Percentiles rank a stretch among this genome's conserved stretches.
phyloP scores from a whole-genome alignment of 2,888 invertebrate species.

The Drosophila demipolita region DNA sequence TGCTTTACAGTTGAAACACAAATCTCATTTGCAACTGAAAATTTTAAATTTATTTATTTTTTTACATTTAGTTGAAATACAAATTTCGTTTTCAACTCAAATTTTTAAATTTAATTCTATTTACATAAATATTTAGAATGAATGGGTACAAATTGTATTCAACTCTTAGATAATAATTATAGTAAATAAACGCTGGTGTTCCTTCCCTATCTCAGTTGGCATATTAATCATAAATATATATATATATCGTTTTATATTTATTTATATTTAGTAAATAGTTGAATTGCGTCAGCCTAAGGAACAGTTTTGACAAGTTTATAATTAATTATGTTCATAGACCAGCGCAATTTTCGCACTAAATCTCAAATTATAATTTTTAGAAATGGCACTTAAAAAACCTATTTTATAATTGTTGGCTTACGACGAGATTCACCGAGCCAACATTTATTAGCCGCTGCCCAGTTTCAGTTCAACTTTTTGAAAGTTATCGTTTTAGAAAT shows the following conservation, averaged over 20 bases:
- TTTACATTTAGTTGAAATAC: neutral
- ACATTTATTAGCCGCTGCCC: constrained; percentile 30
- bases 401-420: constrained; percentile 29
- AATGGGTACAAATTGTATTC: constrained; percentile 30
- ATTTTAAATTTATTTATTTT: neutral
- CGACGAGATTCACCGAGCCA: neutral
- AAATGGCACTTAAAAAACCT: constrained; percentile 42
- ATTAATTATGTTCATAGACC: constrained; percentile 13
- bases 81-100: no score
- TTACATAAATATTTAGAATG: neutral
- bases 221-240: constrained; percentile 20
- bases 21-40: neutral
- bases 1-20: neutral
- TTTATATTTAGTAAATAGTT: neutral
- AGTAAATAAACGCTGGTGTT: constrained; percentile 55
- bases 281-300: constrained; percentile 19
- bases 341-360: neutral
- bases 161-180: constrained; percentile 34
- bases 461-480: constrained; percentile 56
- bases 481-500: constrained; percentile 43
- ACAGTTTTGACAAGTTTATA: constrained; percentile 21
- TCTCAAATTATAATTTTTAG: constrained; percentile 8
- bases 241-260: no score
- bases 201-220: constrained; percentile 48
- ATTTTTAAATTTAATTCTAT: neutral